Evolutionary conservation across 2,113 vertebrate species (phyloP).

Genomic region (Neolamprologus caudopunctatus): DNA sequence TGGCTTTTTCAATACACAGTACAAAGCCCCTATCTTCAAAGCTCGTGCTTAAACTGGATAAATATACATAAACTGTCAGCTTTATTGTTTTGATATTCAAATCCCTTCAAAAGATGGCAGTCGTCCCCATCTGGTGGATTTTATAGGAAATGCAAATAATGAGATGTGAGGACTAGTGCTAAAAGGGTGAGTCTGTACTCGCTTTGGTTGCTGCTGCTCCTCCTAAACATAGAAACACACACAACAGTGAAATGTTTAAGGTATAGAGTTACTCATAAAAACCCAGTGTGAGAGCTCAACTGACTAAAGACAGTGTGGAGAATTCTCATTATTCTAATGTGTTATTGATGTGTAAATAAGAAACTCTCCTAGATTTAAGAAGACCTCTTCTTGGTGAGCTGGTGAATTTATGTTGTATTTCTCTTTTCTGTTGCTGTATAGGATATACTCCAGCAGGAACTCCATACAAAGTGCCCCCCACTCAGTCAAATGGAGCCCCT

Average conservation of each 20-base stretch:
- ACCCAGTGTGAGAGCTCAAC: not conserved
- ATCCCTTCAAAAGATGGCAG: not conserved
- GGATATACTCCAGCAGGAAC: slow-evolving; percentile 94
- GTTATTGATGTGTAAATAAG: not conserved
- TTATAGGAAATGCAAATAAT: slow-evolving; percentile 1
- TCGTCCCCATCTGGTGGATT: slow-evolving; percentile 46
- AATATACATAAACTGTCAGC: not conserved
- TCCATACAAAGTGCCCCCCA: slow-evolving; percentile 96
- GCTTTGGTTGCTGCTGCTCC: not conserved
- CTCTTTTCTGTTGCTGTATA: slow-evolving; percentile 12
- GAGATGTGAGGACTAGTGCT: not conserved
- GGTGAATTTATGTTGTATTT: not conserved
- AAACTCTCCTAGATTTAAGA: not conserved
- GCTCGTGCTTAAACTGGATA: not conserved
- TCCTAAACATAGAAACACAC: not conserved
- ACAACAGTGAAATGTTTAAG: not conserved
- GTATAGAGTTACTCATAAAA: not conserved
- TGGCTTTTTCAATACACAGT: not conserved
- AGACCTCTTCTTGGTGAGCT: not conserved
- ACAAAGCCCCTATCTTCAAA: not conserved
- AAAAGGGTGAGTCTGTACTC: not conserved
- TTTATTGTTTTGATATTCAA: not conserved
- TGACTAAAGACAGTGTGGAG: not conserved
- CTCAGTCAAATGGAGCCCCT: slow-evolving; percentile 91
- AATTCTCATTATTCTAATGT: not conserved